These are phyloP conservation scores for Forbesichthys papilliferus DNA, from an alignment of 2,113 vertebrate species.

Conservation along the genomic window DNA sequence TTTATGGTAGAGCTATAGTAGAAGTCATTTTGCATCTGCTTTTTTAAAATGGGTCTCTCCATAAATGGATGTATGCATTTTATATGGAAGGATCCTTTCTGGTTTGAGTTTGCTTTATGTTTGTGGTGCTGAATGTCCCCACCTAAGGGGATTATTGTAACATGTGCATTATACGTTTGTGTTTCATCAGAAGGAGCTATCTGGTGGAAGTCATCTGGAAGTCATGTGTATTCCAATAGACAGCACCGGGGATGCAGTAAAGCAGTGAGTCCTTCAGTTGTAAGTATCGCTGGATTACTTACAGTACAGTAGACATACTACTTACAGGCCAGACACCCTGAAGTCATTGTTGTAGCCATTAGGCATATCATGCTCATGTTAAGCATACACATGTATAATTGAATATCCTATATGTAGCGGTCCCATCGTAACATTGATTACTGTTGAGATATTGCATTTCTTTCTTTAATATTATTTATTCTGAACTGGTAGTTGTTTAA, in stretches of 20 bases:
- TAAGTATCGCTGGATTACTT: neutral
- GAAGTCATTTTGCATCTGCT: slow-evolving; percentile 19
- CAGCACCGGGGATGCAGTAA: slow-evolving; percentile 29
- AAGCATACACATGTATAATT: too few relatives aligned
- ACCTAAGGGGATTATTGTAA: slow-evolving; percentile 7
- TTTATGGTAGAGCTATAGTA: too few relatives aligned
- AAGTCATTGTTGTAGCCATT: too few relatives aligned
- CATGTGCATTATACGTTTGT: slow-evolving; percentile 44
- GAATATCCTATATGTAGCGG: too few relatives aligned
- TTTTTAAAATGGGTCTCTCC: slow-evolving; percentile 17
- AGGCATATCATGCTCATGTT: too few relatives aligned
- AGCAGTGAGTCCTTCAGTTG: neutral
- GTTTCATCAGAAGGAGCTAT: slow-evolving; percentile 14
- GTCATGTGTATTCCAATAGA: slow-evolving; percentile 25
- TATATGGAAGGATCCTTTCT: slow-evolving; percentile 10
- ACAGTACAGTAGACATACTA: too few relatives aligned
- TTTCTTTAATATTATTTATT: slow-evolving; percentile 49
- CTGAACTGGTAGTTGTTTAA: slow-evolving; percentile 34
- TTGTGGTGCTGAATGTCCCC: neutral
- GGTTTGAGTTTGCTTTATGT: neutral
- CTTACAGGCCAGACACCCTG: too few relatives aligned
- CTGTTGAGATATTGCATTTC: slow-evolving; percentile 56
- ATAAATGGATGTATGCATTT: neutral
- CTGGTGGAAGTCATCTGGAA: slow-evolving; percentile 34
- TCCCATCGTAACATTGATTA: slow-evolving; percentile 43